Percentiles rank a stretch among this genome's conserved stretches.
Evolutionary conservation across 2,888 invertebrate species (phyloP).

Genomic region (Platerodrilus igneus): DNA sequence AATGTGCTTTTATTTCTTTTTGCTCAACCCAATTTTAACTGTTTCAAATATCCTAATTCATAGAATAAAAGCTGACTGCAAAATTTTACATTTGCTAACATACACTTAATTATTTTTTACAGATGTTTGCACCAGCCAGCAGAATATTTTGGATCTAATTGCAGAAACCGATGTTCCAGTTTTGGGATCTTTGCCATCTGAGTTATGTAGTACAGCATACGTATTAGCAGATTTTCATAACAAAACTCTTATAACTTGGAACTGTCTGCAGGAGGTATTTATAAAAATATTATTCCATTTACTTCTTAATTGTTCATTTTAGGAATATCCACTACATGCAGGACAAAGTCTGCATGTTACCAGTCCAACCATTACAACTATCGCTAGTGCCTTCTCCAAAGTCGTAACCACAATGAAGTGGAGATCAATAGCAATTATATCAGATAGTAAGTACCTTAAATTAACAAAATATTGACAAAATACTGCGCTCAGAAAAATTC

Average conservation of each 20-base stretch:
- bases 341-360: too few relatives aligned
- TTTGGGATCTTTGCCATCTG: slow-evolving; percentile 51
- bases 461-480: too few relatives aligned
- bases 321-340: too few relatives aligned
- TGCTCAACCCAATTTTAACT: too few relatives aligned
- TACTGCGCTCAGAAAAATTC: too few relatives aligned
- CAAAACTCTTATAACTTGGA: slow-evolving; percentile 52
- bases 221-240: slow-evolving; percentile 51
- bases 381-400: slow-evolving; percentile 49
- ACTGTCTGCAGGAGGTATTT: slow-evolving; percentile 52
- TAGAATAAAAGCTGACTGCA: too few relatives aligned
- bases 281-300: too few relatives aligned
- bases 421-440: slow-evolving; percentile 53
- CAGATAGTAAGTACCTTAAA: slow-evolving; percentile 51
- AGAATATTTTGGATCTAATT: slow-evolving; percentile 48
- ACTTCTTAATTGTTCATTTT: too few relatives aligned
- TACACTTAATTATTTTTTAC: too few relatives aligned
- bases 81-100: too few relatives aligned
- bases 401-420: slow-evolving; percentile 52
- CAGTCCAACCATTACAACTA: slow-evolving; percentile 47
- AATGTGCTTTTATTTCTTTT: too few relatives aligned
- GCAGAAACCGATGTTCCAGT: slow-evolving; percentile 46
- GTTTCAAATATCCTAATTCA: too few relatives aligned
- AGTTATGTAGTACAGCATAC: slow-evolving; percentile 50
- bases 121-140: slow-evolving; percentile 52